Base-by-base conservation (phyloP, 2,797 vertebrate species). In the Cynodonichthys magdalenae region DNA sequence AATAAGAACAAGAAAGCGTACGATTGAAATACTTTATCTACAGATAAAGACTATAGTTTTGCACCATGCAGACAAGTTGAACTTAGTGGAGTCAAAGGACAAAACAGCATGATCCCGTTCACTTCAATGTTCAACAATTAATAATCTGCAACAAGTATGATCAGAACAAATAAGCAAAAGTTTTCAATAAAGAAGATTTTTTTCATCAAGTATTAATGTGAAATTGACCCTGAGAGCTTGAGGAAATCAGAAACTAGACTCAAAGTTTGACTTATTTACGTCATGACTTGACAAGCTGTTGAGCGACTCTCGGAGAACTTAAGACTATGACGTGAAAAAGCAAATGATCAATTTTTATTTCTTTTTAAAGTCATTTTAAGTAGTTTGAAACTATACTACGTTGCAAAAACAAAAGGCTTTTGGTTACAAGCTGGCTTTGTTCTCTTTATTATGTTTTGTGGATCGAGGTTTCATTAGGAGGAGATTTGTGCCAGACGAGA, bases 401-500 rank as follows among this genome's bases (percentile, higher is more conserved):
- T 19, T 44, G 56, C 15, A 59, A 27, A 0, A 59, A 51, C 10
- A 5, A 15, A 39, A 1, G 3, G 42, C 42, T 53, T 62, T 51
- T 77, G 17, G 17, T 59, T 83, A 6, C 19, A 45, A 71, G 59
- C 63, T 66, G 57, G 54, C 52, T 66, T 69, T 56, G 9, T 66
- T 71, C 28, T 71, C 57, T 77, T 74, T 64, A 63, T 78, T 73
- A 58, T 59, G 29, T 86, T 84, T 86, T 80, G 66, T 81, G 80
- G 81, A 67, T 68, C 64, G 46, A 67, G 81, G 75, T 74, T 75
- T 84, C 77, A 77, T 79, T 71, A 77, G 73, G 44, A 70, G 61
- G 54, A 69, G 66, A 76, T 74, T 72, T 75, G 62, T 80, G 79
- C 73, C 77, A 89, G 77, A 73, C 36, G 45, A 84, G 71, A 87